Base-by-base conservation (phyloP, 2,113 vertebrate genomes). In the Grammomys surdaster region DNA sequence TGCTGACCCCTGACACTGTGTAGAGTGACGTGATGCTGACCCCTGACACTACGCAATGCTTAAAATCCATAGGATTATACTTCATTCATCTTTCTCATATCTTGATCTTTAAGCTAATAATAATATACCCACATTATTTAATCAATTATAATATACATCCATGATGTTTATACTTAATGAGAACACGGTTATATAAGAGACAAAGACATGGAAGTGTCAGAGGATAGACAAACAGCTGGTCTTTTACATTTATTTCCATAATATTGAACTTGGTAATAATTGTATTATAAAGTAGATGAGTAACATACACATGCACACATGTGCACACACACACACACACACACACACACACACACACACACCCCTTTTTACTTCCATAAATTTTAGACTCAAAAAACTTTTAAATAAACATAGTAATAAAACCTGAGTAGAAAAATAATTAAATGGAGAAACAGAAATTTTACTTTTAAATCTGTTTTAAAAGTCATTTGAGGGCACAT, bases 371-470 rank as follows among this genome's bases (percentile, higher is more conserved):
- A 72, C 20, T 60, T 58, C 31, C 0, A 88, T 20, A 46, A 80
- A 58, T 58, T 85, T 90, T 67, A 89, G 73, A 70, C 60, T 90
- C 36, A 75, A 94, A 75, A 48, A 16, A 16, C 51, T 73, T 90
- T 46, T 65, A 91, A 90, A 65, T 8, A 69, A 93, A 86, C 13
- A 11, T 6, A 43, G 5, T 78, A 40, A 94, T 90, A 40, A 95
- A 80, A 73, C 65, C 26, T 16, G 5, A 88, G 31, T 43, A 90
- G 17, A 16, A 87, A 48, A 78, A 94, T 11, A 91, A 54, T 69
- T 54, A 63, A 96, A 85, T 85, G 75, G 97, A 46, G 85, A 16
- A 93, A 92, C 40, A 78, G 51, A 87, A 75, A 20, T 75, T 78
- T 43, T 5, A 26, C 20, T 58, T 36, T 93, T 85, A 81, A 73